Conservation (phyloP, 2,113 vertebrate genomes). For the Syrmaticus mikado region DNA sequence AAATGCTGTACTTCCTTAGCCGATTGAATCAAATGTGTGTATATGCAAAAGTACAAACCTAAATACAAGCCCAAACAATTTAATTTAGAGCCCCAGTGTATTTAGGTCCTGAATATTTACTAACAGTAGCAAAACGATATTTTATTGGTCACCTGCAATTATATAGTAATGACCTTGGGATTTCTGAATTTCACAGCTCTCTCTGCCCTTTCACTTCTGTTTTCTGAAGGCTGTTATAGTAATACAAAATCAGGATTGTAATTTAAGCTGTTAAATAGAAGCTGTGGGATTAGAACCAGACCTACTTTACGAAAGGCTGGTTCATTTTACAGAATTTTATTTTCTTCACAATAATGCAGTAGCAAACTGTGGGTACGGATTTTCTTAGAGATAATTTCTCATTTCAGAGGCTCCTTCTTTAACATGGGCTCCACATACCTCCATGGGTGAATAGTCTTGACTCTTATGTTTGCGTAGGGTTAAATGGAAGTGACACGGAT, state of each 20-base stretch:
- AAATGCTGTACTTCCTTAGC: not conserved
- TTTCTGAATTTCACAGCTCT: not conserved
- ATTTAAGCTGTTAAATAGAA: not conserved
- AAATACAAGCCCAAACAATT: not conserved
- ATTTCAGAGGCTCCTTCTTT: not conserved
- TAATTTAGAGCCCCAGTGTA: not conserved
- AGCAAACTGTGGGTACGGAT: not conserved
- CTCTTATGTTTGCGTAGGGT: not conserved
- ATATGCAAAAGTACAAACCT: not conserved
- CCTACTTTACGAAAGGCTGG: not conserved
- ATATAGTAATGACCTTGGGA: not conserved
- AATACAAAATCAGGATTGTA: constrained; percentile 1
- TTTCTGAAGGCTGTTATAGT: not conserved
- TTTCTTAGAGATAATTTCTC: not conserved
- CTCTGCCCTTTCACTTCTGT: not conserved
- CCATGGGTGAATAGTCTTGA: not conserved
- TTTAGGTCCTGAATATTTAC: not conserved
- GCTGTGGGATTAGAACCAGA: not conserved
- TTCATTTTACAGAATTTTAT: not conserved
- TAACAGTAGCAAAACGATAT: not conserved
- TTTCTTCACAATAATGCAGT: not conserved
- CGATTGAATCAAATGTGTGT: not conserved
- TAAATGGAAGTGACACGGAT: not conserved
- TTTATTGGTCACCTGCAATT: not conserved
- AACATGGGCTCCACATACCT: not conserved